Evolutionary conservation across 2,888 invertebrate species (phyloP).

Genomic region (Oscheius myriophilus): DNA sequence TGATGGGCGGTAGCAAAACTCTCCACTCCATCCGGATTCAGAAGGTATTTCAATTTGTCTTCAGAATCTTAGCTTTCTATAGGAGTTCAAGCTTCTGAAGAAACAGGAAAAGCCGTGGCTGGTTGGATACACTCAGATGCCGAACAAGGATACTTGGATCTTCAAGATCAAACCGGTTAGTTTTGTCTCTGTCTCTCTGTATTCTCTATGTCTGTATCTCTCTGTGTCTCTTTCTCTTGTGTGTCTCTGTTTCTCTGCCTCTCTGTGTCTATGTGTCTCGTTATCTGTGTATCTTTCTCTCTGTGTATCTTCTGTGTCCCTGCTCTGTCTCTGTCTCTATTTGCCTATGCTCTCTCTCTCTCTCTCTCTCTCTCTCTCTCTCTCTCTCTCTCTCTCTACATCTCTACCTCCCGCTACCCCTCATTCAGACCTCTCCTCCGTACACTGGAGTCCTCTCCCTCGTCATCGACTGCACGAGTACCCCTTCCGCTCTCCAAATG

Average conservation of each 20-base stretch:
- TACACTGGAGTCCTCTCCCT: not conserved
- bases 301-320: too few relatives aligned
- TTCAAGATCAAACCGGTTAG: conserved; percentile 6
- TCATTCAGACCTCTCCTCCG: not conserved
- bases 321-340: too few relatives aligned
- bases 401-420: not conserved
- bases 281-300: too few relatives aligned
- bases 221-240: not conserved
- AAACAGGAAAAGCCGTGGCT: not conserved
- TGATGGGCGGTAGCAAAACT: not conserved
- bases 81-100: conserved; percentile 2
- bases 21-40: conserved; percentile 7
- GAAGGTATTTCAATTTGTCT: not conserved
- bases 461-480: conserved; percentile 18
- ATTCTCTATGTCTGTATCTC: not conserved
- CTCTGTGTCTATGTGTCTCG: too few relatives aligned
- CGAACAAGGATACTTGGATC: conserved; percentile 18
- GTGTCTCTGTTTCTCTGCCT: too few relatives aligned
- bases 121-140: not conserved
- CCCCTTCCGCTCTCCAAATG: conserved; percentile 9
- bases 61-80: too few relatives aligned
- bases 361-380: too few relatives aligned
- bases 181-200: not conserved
- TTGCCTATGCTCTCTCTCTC: too few relatives aligned
- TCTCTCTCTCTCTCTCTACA: too few relatives aligned